Base-by-base conservation (phyloP, 2,888 invertebrate genomes). In the Corythucha ciliata region DNA sequence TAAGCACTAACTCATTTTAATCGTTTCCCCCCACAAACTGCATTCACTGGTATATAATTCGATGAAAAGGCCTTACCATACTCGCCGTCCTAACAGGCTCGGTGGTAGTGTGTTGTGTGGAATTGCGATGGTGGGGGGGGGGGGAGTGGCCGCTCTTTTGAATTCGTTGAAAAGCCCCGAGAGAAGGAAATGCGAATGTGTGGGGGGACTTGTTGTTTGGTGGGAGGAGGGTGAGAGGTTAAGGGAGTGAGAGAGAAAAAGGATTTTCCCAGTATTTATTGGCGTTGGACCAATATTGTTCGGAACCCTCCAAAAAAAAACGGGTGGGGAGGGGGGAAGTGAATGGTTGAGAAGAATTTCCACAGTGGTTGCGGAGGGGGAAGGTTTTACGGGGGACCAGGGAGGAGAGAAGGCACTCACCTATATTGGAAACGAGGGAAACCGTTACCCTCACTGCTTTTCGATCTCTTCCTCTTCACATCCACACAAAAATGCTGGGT, bases 281-380 rank as follows among this genome's bases (percentile, higher is more conserved):
- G 34, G 33, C 16, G 47, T 24, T 47, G 47, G 37, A 34, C 47
- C 47, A 47, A 47, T 47, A 47, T 36, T 47, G 47, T 21, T 22
- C 33, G 18, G 34, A 34, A 36, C 37, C 34, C 18, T 34, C 34
- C 14, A 34, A 14, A 16, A 7, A 7, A 18, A 18, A 5, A 14
- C 34, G n/a, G n/a, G n/a, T n/a, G n/a, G n/a, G n/a, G n/a, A n/a
- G n/a, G n/a, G n/a, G n/a, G n/a, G n/a, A n/a, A n/a, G n/a, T n/a
- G n/a, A n/a, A n/a, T n/a, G n/a, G n/a, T n/a, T n/a, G n/a, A n/a
- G n/a, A 34, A 34, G 45, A 45, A 45, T 16, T 32, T 22, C 32
- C 22, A 22, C 14, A 47, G 47, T 29, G 16, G 29, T 22, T 45
- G 29, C 18, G 20, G 14, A 32, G 45, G 45, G 18, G 16, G 14